Evolutionary conservation across 2,113 vertebrate genomes (phyloP), one percentile per base, ranked within the genome.

Genomic region (Plestiodon gilberti): DNA sequence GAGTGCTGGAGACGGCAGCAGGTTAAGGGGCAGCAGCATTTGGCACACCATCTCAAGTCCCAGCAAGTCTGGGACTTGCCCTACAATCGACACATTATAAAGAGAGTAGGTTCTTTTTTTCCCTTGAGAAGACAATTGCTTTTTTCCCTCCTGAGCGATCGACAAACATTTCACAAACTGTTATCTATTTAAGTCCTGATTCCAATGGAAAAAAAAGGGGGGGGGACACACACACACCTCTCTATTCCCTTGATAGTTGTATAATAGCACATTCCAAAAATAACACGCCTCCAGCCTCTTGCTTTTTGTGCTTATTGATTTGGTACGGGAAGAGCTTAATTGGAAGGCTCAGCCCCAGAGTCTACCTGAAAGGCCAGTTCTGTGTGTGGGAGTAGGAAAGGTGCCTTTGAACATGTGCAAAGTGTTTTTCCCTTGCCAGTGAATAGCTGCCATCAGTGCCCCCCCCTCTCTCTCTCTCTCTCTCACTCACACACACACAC

Each of bases 141-240:
- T 11, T 52, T 73, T 61, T 22, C 28, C 18, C 22, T 52, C 25
- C 33, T 38, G 33, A 59, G 65, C 48, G 73, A 84, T 84, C 83
- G 15, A 84, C 77, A 84, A 77, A 67, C 73, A 28, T 64, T 77
- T 67, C 83, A 67, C 74, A 77, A 77, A 84, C 74, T 52, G 74
- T 84, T 82, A 82, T 82, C 67, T 82, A 71, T 82, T 82, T 77
- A 84, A 84, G 40, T 67, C 83, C 38, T 10, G 30, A 35, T 30
- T 77, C 83, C 30, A 10, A 52, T 77, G 35, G 65, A 77, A 55
- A 18, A 10, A 48, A 13, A 20, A 6, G 7, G 13, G 10, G 4
- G 25, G 30, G 4, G 10, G 0, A 1, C 3, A 38, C 35, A 1
- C 3, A n/a, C 4, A 81, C 23, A 52, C 18, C 15, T 40, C 69